These are phyloP conservation scores for Zele albiditarsus DNA, from an alignment of 2,888 invertebrate genomes.

Conservation along the genomic window DNA sequence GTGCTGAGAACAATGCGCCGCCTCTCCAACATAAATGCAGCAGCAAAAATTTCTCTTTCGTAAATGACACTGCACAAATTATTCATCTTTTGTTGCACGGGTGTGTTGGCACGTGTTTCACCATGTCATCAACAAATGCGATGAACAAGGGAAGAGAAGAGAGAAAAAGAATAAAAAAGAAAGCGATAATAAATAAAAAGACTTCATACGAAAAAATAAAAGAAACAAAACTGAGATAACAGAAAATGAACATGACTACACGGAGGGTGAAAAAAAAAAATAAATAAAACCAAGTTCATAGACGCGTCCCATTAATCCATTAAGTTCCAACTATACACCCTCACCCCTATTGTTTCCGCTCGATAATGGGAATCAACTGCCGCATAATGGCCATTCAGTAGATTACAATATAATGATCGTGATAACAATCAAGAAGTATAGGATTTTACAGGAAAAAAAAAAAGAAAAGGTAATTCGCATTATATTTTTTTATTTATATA, in stretches of 20 bases:
- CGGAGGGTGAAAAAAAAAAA: constrained; percentile 1
- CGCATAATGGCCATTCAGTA: constrained; percentile 11
- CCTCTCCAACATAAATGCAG: constrained; percentile 23
- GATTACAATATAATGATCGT: constrained; percentile 14
- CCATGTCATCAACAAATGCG: background rate
- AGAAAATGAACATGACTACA: background rate
- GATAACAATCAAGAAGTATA: background rate
- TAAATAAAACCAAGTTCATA: background rate
- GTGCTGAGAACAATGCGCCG: constrained; percentile 21
- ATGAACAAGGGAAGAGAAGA: background rate
- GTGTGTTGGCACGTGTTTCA: background rate
- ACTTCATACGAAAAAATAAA: background rate
- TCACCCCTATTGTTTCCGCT: constrained; percentile 21
- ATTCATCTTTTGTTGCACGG: constrained; percentile 25
- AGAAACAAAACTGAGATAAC: background rate
- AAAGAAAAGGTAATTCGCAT: background rate
- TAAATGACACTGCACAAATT: constrained; percentile 36
- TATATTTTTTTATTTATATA: background rate
- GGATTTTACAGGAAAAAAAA: background rate
- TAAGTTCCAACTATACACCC: constrained; percentile 23
- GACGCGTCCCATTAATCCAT: constrained; percentile 32
- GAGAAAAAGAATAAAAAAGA: background rate
- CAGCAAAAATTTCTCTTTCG: constrained; percentile 5
- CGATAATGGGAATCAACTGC: constrained; percentile 26
- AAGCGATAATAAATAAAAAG: background rate